Conservation (phyloP, 1,140 invertebrate genomes). For the Bombus affinis region DNA sequence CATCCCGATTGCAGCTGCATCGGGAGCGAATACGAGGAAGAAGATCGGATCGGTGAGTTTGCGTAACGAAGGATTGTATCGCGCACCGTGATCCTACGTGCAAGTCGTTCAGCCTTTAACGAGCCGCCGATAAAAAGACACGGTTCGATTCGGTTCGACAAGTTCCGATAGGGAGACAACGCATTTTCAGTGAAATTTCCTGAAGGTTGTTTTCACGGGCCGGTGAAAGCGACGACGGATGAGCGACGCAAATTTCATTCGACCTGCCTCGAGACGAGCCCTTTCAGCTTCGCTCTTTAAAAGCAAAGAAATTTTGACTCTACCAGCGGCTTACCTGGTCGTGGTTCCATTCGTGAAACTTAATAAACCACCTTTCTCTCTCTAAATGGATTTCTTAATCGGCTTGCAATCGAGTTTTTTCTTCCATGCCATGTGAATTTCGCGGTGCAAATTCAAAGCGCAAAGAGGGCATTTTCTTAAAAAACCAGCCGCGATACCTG, state of each 20-base stretch:
- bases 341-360: background rate
- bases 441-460: background rate
- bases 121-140: conserved; percentile 8
- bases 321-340: background rate
- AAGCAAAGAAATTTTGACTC: background rate
- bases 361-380: background rate
- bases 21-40: background rate
- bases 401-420: background rate
- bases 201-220: background rate
- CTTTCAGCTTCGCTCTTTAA: background rate
- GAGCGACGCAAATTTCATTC: background rate
- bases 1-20: background rate
- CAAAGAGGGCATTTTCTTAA: background rate
- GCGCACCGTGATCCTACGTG: background rate
- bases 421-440: background rate
- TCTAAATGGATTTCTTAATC: background rate
- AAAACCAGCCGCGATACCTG: background rate
- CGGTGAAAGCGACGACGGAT: too few species aligned
- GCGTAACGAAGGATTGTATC: conserved; percentile 31
- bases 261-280: background rate
- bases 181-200: background rate
- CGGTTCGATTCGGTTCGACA: conserved; percentile 4
- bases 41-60: background rate
- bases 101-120: conserved; percentile 1
- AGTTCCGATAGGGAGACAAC: background rate